Evolutionary conservation across 1,140 invertebrate genomes (phyloP), one percentile per base, ranked within the genome.

Genomic region (Camponotus floridanus): DNA sequence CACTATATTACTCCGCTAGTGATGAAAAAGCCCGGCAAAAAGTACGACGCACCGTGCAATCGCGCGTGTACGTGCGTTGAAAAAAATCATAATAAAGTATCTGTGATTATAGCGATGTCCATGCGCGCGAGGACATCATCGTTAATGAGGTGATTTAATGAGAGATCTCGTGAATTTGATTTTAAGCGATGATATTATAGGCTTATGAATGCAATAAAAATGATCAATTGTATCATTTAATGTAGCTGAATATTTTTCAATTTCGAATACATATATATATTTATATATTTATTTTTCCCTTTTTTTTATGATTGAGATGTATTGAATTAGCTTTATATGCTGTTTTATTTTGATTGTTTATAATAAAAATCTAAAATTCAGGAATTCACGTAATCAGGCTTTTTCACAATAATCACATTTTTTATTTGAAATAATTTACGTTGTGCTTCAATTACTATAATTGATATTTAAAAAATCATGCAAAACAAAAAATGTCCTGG

Each of bases 1-100:
- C 85, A 81, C 59, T 81, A 57, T 31, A 26, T 26, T 26, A 26
- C 36, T 76, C 31, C 0, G 11, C 3, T 26, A 74, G 39, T 36
- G n/a, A 26, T 51, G 55, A 76, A 78, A 57, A 59, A 57, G 7
- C 7, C 9, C 13, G 57, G 31, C 36, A 80, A 76, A 55, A 57
- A 85, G 45, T n/a, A 39, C 68, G 71, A 88, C 71, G 62, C 48
- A 42, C 87, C 64, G 87, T 80, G 65, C 78, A 71, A 88, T 88
- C 67, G 59, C 51, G 55, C 21, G 67, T 36, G n/a, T 45, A 48
- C 13, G 13, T 48, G 9, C 45, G 11, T 5, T 3, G 9, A 45
- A 13, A 88, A 87, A 70, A 78, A 13, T 78, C 64, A 64, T 78
- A 78, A 76, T 78, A 65, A 85, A 85, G 21, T 57, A 85, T 57